Evolutionary conservation across 2,113 vertebrate species (phyloP), one percentile per base, ranked within the genome.

Genomic region (Neodon shergylaensis): DNA sequence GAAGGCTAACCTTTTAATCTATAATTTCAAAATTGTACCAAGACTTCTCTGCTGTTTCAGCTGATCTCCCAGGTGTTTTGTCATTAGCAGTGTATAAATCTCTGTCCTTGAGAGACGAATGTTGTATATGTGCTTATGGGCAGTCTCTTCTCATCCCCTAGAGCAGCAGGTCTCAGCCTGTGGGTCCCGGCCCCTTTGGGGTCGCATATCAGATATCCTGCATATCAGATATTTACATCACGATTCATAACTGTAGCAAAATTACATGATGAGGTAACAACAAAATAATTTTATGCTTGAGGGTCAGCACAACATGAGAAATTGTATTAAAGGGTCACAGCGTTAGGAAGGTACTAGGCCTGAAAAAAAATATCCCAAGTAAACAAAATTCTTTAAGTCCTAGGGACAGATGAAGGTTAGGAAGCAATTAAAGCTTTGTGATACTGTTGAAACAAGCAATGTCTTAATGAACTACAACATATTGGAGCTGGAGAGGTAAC

Each of bases 371-470:
- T 63, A 22, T 65, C 42, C 24, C 3, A 72, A 93, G 49, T 85
- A 91, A 96, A 83, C 33, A 74, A 91, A 74, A 88, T 9, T n/a
- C 26, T 82, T 91, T 88, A 94, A 85, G 24, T 81, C 76, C 77
- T 42, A 96, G 61, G 61, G 79, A 77, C 21, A 87, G 39, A 83
- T 88, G 72, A 44, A 94, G 66, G n/a, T 73, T 93, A 92, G 31
- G 83, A 65, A n/a, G 73, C 74, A 90, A 58, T 58, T 58, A 58
- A 78, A 94, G 52, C 44, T 94, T 92, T 94, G 7, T 87, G 58
- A 54, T 87, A 76, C n/a, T 79, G 63, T 88, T 66, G 16, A 86
- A 42, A 52, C 66, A 79, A 63, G 33, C n/a, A 87, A 54, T 82
- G 26, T 85, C 44, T 70, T 79, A 52, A 78, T 83, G 81, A 88